Evolutionary conservation across 2,888 invertebrate genomes (phyloP).

Genomic region (Agrotis clavis): DNA sequence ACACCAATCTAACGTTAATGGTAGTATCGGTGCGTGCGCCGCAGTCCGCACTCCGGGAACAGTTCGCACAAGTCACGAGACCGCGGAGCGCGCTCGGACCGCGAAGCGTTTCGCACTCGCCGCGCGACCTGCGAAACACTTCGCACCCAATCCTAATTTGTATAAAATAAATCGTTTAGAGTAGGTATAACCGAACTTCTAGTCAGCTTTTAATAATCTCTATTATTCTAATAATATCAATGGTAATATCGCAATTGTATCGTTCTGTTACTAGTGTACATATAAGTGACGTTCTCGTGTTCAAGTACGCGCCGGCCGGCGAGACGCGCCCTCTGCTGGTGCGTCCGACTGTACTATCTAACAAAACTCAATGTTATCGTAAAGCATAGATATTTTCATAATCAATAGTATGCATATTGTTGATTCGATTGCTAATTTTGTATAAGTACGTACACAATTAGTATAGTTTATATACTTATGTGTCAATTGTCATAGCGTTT

Average conservation of each 20-base stretch:
- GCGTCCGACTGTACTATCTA: conserved; percentile 71
- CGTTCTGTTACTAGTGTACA: conserved; percentile 83
- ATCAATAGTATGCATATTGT: conserved; percentile 90
- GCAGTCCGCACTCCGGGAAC: conserved; percentile 50
- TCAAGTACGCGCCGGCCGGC: conserved; percentile 68
- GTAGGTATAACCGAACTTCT: conserved; percentile 88
- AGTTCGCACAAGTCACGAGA: conserved; percentile 64
- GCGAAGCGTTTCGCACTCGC: conserved; percentile 59
- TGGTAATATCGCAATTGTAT: conserved; percentile 83
- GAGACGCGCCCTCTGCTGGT: conserved; percentile 62
- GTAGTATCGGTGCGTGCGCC: conserved; percentile 62
- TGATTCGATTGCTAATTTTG: conserved; percentile 90
- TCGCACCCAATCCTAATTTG: conserved; percentile 65
- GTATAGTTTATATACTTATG: conserved; percentile 92
- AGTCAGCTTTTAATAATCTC: conserved; percentile 90
- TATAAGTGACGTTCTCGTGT: conserved; percentile 83
- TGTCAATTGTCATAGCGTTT: conserved; percentile 92
- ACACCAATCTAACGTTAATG: conserved; percentile 84
- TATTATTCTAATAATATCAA: conserved; percentile 85
- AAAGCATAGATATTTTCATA: conserved; percentile 88
- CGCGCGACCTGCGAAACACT: conserved; percentile 58
- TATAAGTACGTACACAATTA: conserved; percentile 91
- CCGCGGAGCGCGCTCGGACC: conserved; percentile 54
- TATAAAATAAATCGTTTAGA: conserved; percentile 83
- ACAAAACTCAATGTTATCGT: conserved; percentile 82